These are phyloP conservation scores for Lepidurus couesii DNA, from an alignment of 1,140 invertebrate species.

Conservation along the genomic window DNA sequence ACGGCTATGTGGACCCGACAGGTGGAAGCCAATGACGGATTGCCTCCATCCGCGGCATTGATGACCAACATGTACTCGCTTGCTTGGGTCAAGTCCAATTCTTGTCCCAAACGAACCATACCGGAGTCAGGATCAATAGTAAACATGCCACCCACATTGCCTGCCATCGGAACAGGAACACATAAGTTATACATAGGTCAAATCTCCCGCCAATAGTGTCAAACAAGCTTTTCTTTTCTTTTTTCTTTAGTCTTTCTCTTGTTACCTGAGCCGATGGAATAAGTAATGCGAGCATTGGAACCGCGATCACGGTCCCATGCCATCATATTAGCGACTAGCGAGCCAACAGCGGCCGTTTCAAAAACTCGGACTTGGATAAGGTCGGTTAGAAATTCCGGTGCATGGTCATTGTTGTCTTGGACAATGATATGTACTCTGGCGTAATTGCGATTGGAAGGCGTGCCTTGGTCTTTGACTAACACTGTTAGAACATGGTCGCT, in stretches of 20 bases:
- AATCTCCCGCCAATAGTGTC: slow-evolving; percentile 18
- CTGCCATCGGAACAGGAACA: slow-evolving; percentile 44
- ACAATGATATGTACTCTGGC: slow-evolving; percentile 74
- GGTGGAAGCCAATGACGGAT: slow-evolving; percentile 63
- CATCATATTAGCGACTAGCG: slow-evolving; percentile 62
- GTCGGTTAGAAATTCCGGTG: slow-evolving; percentile 70
- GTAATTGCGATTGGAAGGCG: slow-evolving; percentile 74
- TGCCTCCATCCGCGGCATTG: slow-evolving; percentile 73
- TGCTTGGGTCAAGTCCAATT: slow-evolving; percentile 60
- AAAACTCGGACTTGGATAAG: slow-evolving; percentile 68
- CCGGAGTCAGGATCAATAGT: slow-evolving; percentile 69
- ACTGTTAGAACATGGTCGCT: slow-evolving; percentile 78
- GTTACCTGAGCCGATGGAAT: slow-evolving; percentile 68
- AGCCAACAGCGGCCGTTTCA: slow-evolving; percentile 66
- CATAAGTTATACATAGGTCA: neutral
- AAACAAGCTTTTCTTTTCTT: slow-evolving; percentile 14
- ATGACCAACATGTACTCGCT: slow-evolving; percentile 76
- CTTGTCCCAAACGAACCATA: slow-evolving; percentile 64
- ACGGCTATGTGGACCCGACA: slow-evolving; percentile 78
- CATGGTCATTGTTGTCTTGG: slow-evolving; percentile 83
- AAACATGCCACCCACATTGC: slow-evolving; percentile 79
- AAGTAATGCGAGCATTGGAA: slow-evolving; percentile 69
- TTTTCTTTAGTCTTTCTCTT: neutral
- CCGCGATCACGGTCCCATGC: slow-evolving; percentile 77
- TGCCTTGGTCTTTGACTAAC: slow-evolving; percentile 83